Percentiles rank a stretch among this genome's conserved stretches.
Conservation (phyloP, 2,113 vertebrate species). For the Gavialis gangeticus region DNA sequence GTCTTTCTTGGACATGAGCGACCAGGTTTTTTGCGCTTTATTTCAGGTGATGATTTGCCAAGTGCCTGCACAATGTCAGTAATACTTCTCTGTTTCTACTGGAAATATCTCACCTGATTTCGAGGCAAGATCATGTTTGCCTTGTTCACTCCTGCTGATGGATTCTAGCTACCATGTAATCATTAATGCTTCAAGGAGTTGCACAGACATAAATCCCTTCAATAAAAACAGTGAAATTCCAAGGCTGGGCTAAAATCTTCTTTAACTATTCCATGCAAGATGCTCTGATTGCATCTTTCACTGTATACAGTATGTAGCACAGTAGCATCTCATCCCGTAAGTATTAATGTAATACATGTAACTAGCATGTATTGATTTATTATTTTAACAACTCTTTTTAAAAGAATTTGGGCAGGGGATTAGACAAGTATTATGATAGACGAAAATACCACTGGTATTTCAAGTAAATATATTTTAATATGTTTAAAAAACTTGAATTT, state of each 20-base stretch:
- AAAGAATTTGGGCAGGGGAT: background rate
- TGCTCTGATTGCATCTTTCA: background rate
- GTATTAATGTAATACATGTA: background rate
- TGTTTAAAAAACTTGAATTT: background rate
- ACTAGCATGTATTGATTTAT: background rate
- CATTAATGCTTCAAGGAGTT: too few relatives aligned
- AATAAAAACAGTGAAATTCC: too few relatives aligned
- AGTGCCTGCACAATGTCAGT: too few relatives aligned
- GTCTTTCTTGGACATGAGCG: too few relatives aligned
- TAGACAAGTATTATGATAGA: background rate
- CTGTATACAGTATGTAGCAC: background rate
- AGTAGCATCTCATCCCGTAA: background rate
- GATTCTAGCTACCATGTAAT: too few relatives aligned
- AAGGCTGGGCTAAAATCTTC: background rate
- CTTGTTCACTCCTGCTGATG: too few relatives aligned
- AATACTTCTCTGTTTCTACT: too few relatives aligned
- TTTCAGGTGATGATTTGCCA: too few relatives aligned
- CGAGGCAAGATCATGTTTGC: too few relatives aligned
- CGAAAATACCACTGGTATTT: background rate
- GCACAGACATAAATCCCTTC: too few relatives aligned
- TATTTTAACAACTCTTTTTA: background rate
- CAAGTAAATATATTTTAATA: background rate
- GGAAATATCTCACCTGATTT: too few relatives aligned
- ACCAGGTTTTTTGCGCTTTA: too few relatives aligned
- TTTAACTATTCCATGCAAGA: background rate